Evolutionary conservation across 2,797 vertebrate genomes (phyloP).

Genomic region (Fistularia tabacaria): DNA sequence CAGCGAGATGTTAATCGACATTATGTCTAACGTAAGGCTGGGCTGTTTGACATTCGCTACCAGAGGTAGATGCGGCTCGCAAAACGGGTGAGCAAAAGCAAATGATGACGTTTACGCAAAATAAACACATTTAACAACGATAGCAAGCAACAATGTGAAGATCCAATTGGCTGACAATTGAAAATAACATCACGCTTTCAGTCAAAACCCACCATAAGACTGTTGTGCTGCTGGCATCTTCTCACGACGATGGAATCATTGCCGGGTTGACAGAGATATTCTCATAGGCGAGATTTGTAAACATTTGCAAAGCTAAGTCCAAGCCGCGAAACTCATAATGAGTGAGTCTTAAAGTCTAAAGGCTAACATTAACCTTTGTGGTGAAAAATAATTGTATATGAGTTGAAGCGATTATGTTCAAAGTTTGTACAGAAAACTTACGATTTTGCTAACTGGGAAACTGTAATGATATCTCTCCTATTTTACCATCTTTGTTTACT

Average conservation of each 20-base stretch:
- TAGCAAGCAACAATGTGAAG: not conserved
- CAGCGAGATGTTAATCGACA: too few species aligned
- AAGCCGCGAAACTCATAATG: too few species aligned
- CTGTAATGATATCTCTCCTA: not conserved
- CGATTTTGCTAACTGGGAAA: not conserved
- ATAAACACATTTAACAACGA: not conserved
- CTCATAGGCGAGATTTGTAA: not conserved
- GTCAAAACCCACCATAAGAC: slow-evolving; percentile 50
- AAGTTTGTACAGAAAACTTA: too few species aligned
- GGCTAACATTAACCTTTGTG: too few species aligned
- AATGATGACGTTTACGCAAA: not conserved
- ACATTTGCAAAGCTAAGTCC: too few species aligned
- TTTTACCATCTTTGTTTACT: not conserved
- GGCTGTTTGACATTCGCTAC: too few species aligned
- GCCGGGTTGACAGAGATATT: not conserved
- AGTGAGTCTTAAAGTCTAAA: too few species aligned
- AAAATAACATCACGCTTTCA: not conserved
- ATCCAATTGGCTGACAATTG: not conserved
- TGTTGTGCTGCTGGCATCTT: slow-evolving; percentile 62
- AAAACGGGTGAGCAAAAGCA: too few species aligned
- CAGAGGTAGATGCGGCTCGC: too few species aligned
- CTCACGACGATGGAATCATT: not conserved
- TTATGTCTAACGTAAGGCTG: too few species aligned
- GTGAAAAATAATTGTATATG: too few species aligned
- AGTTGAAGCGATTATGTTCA: too few species aligned